Conservation (phyloP, 2,113 vertebrate genomes). For the Stercorarius parasiticus region DNA sequence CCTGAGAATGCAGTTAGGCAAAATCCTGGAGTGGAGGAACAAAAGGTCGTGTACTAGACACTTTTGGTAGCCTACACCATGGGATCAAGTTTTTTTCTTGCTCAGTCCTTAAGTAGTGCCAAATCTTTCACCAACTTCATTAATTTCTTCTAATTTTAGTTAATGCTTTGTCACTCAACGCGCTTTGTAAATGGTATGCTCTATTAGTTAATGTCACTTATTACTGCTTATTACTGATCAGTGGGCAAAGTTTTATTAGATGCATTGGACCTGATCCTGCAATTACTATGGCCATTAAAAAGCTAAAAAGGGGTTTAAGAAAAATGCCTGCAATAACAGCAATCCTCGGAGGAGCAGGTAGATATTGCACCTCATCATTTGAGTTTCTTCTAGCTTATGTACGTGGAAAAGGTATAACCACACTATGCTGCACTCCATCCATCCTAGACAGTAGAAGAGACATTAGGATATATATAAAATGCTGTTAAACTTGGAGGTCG, state of each 20-base stretch:
- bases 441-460: background rate
- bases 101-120: background rate
- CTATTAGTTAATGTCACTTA: background rate
- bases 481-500: background rate
- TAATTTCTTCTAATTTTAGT: background rate
- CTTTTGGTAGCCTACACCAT: background rate
- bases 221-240: background rate
- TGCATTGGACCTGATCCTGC: background rate
- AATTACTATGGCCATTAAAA: background rate
- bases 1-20: background rate
- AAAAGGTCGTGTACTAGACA: background rate
- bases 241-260: background rate
- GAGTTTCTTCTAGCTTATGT: background rate
- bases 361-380: background rate
- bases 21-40: background rate
- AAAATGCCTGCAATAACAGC: background rate
- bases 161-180: background rate
- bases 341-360: background rate
- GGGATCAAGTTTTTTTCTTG: background rate
- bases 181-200: background rate
- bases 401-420: background rate
- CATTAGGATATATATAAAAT: background rate
- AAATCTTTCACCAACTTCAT: background rate
- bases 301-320: background rate
- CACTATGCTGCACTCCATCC: background rate